Percentiles rank a stretch among this genome's conserved stretches.
Evolutionary conservation across 2,888 invertebrate species (phyloP).

Genomic region (Phalera bucephala): DNA sequence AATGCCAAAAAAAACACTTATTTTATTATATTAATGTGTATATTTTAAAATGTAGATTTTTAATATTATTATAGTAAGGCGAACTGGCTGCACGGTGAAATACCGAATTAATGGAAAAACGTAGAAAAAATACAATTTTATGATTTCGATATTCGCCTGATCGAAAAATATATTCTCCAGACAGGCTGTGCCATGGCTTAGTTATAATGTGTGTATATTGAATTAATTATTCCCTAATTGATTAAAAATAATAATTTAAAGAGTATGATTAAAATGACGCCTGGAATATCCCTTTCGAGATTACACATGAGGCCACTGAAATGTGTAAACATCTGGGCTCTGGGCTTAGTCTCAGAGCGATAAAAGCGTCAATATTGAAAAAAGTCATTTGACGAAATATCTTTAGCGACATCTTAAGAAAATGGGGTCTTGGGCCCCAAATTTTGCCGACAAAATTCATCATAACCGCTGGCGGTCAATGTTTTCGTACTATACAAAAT

Average conservation of each 20-base stretch:
- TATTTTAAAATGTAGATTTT: conserved; percentile 48
- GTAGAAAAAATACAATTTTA: conserved; percentile 8
- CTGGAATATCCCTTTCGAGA: conserved; percentile 17
- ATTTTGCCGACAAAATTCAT: too few species aligned
- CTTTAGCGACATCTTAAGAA: too few species aligned
- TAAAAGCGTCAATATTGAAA: too few species aligned
- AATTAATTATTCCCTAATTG: conserved; percentile 43
- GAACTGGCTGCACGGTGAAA: conserved; percentile 69
- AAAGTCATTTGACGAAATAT: too few species aligned
- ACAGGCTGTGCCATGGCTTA: conserved; percentile 65
- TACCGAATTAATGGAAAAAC: conserved; percentile 54
- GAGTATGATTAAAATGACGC: conserved; percentile 25
- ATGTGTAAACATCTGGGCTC: conserved; percentile 14
- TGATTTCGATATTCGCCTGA: conserved; percentile 32
- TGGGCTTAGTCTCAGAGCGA: too few species aligned
- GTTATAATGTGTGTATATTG: conserved; percentile 50
- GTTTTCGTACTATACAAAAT: too few species aligned
- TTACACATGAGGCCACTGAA: conserved; percentile 24
- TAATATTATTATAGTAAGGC: conserved; percentile 40
- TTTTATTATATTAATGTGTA: conserved; percentile 46
- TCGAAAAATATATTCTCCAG: conserved; percentile 25
- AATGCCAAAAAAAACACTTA: conserved; percentile 64
- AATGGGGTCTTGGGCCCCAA: too few species aligned
- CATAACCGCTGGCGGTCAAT: too few species aligned
- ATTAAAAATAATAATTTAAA: conserved; percentile 28